Percentiles rank a stretch among this genome's conserved stretches.
Conservation (phyloP, 2,888 invertebrate species). For the Gandaritis pyraliata region DNA sequence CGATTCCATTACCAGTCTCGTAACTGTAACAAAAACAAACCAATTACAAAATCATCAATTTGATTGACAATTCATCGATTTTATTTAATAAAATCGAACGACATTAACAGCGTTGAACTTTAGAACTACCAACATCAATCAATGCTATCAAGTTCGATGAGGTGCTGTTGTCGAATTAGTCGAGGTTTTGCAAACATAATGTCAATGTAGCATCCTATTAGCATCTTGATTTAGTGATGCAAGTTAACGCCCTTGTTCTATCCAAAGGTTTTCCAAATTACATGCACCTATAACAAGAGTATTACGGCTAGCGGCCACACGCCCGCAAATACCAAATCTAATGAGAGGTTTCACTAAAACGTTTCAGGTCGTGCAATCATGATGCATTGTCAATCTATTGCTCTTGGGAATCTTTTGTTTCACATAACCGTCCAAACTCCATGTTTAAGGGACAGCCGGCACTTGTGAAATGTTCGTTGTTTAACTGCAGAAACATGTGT, state of each 20-base stretch:
- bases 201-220: conserved; percentile 15
- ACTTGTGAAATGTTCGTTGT: conserved; percentile 31
- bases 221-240: conserved; percentile 28
- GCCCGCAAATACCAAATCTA: conserved; percentile 67
- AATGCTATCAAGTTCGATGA: conserved; percentile 23
- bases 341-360: conserved; percentile 62
- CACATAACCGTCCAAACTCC: conserved; percentile 27
- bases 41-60: conserved; percentile 16
- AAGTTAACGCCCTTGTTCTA: conserved; percentile 38
- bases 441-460: conserved; percentile 24
- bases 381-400: conserved; percentile 62
- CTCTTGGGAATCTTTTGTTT: conserved; percentile 60
- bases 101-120: conserved; percentile 32
- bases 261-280: conserved; percentile 53
- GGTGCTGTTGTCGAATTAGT: conserved; percentile 11
- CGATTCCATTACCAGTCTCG: conserved; percentile 90
- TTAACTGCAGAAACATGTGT: conserved; percentile 32
- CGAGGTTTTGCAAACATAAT: conserved; percentile 9
- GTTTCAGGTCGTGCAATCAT: conserved; percentile 56
- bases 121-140: conserved; percentile 34
- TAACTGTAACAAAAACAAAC: conserved; percentile 75
- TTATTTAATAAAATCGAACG: conserved; percentile 20
- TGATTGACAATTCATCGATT: conserved; percentile 9
- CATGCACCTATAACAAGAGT: conserved; percentile 47
- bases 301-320: conserved; percentile 47